phyloP scores from a whole-genome alignment of 2,888 invertebrate genomes.

The Drosophila buzzatii region DNA sequence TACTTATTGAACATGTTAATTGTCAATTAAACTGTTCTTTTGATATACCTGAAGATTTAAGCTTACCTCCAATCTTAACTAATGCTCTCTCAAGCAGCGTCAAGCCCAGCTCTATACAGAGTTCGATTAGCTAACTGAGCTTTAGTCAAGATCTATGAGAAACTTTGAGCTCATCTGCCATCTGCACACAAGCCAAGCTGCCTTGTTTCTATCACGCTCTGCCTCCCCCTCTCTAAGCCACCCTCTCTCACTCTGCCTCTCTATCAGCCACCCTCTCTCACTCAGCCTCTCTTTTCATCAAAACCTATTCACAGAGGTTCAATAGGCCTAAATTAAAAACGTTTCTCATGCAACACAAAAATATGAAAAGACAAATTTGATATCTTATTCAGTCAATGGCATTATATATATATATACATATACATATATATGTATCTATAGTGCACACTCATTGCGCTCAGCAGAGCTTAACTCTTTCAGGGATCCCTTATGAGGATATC shows the following conservation, averaged over 20 bases:
- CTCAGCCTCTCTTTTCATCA: too few relatives aligned
- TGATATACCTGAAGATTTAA: too few relatives aligned
- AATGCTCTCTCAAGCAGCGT: background rate
- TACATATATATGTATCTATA: too few relatives aligned
- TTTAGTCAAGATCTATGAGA: background rate
- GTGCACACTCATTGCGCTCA: background rate
- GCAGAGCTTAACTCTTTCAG: constrained; percentile 28
- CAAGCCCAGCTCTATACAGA: background rate
- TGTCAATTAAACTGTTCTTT: too few relatives aligned
- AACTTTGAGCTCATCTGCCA: background rate
- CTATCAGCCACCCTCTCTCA: background rate
- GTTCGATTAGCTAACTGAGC: background rate
- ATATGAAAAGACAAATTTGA: too few relatives aligned
- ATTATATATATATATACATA: too few relatives aligned
- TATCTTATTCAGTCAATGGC: constrained; percentile 1
- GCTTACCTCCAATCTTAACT: too few relatives aligned
- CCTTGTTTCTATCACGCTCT: background rate
- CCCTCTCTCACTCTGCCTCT: background rate
- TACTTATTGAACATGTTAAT: too few relatives aligned
- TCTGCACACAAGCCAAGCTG: background rate
- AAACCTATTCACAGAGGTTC: too few relatives aligned
- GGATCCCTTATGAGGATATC: background rate
- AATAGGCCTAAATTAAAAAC: background rate
- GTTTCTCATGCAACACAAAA: background rate
- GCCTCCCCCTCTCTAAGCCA: background rate